Base-by-base conservation (phyloP, 2,888 invertebrate genomes). In the Zootermopsis nevadensis region DNA sequence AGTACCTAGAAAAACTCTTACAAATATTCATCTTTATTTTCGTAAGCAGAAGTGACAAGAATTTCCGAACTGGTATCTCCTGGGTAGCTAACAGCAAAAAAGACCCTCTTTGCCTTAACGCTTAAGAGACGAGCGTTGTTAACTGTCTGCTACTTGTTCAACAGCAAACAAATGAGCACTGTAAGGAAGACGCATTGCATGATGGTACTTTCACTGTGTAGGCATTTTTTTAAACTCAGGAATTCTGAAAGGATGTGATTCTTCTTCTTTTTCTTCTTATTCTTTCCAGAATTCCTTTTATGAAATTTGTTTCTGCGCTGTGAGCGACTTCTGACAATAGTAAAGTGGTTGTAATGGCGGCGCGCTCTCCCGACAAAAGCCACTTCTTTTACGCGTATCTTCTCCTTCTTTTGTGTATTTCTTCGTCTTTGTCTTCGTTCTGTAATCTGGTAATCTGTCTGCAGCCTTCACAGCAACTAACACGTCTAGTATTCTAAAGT, bases 141-240 rank as follows among this genome's bases (percentile, higher is more conserved):
- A 69, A 69, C 15, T 27, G 66, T 66, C 15, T 22, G 15, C 2
- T 22, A 1, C 69, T 69, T 33, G 69, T 69, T 69, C 31, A 31
- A 69, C 38, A 74, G 12, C 35, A 74, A 79, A 60, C 35, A 79
- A 79, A 79, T 79, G 79, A 79, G 60, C 35, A 66, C 66, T 79
- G 79, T 79, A 79, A 79, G 79, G 66, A 79, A 60, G 66, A 60
- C 48, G 55, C 79, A 79, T 79, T 55, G 79, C 60, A 79, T 66
- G 79, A 66, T 27, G 35, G 27, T 66, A 38, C 60, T 30, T 31
- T 22, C 27, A 60, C 60, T 66, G 48, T 66, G 79, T 35, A 38
- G 38, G 79, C 31, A 79, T 79, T 79, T 79, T 79, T 79, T 79
- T 60, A 30, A 79, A 30, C 79, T 19, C 60, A 66, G 48, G 79